Percentiles rank a stretch among this genome's conserved stretches.
These are phyloP conservation scores for Brenthis ino DNA, from an alignment of 2,888 invertebrate species.

Conservation along the genomic window DNA sequence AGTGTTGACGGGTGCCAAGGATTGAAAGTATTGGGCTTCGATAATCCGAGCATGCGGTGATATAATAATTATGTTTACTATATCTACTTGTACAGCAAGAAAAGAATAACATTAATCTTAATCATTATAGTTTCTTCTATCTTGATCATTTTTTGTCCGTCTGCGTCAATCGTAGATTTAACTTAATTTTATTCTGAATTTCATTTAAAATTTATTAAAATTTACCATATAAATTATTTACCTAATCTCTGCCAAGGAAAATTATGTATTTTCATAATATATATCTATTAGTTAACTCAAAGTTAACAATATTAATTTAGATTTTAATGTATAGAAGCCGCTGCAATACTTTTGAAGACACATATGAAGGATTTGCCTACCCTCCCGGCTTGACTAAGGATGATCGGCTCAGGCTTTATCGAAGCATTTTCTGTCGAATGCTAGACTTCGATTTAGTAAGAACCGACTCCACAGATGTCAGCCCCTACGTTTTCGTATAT, in stretches of 20 bases:
- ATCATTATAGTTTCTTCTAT: too few species aligned
- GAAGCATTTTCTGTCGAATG: slow-evolving; percentile 89
- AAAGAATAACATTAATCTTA: too few species aligned
- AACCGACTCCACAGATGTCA: slow-evolving; percentile 54
- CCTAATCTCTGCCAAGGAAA: too few species aligned
- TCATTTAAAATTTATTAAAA: too few species aligned
- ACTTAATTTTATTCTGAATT: too few species aligned
- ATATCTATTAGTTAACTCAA: too few species aligned
- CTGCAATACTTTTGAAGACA: slow-evolving; percentile 86
- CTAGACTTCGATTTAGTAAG: slow-evolving; percentile 70
- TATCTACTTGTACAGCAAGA: too few species aligned
- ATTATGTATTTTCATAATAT: too few species aligned
- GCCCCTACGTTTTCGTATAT: slow-evolving; percentile 84
- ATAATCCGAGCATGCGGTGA: slow-evolving; percentile 53
- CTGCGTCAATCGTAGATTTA: too few species aligned
- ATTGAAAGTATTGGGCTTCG: slow-evolving; percentile 52
- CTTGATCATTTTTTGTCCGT: too few species aligned
- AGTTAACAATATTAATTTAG: background rate
- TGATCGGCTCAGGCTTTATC: slow-evolving; percentile 83
- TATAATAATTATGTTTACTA: background rate
- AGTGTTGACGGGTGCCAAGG: slow-evolving; percentile 53
- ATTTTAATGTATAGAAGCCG: slow-evolving; percentile 61
- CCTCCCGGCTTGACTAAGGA: slow-evolving; percentile 82
- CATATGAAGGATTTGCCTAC: slow-evolving; percentile 88
- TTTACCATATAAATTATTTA: too few species aligned